Evolutionary conservation across 2,888 invertebrate species (phyloP), one percentile per base, ranked within the genome.

Genomic region (Dicranocentrus wangi): DNA sequence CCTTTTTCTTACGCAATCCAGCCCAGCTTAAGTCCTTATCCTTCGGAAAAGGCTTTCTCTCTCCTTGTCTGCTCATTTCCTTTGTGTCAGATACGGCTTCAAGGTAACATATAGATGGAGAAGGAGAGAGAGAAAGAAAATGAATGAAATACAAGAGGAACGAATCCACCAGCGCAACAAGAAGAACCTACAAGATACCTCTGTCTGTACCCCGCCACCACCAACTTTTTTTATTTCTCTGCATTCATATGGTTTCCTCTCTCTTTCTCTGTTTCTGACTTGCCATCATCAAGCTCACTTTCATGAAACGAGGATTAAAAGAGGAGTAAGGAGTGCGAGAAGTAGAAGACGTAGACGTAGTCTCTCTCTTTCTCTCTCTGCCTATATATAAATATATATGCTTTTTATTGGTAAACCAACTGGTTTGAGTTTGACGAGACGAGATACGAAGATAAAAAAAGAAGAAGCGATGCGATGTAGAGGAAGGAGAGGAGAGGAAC

Each of bases 291-390:
- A 55, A 55, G 73, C 63, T 63, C 65, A 73, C 73, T 73, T 73
- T 65, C 51, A 65, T 73, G 73, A 73, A 65, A 73, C 55, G 65
- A 73, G 73, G 73, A 73, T 73, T 73, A 73, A 73, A 73, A 73
- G 73, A 73, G 39, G 65, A 65, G 73, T 65, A 65, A 73, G 39
- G 65, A 65, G 73, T 65, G 73, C 51, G 73, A 73, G 73, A 65
- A 73, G 42, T 25, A 39, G 25, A 21, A 32, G 55, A 55, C 39
- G n/a, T n/a, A n/a, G 32, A 65, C 73, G 32, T 55, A 15, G 55
- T 63, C 53, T 73, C 13, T 60, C 60, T 17, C 27, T 17, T 43
- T 43, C 43, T 65, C 43, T 25, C 42, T 65, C 15, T 28, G n/a
- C 60, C 21, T 23, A 3, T 51, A 5, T 25, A n/a, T n/a, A n/a